Conservation (phyloP, 2,113 vertebrate genomes). For the Psophia crepitans region DNA sequence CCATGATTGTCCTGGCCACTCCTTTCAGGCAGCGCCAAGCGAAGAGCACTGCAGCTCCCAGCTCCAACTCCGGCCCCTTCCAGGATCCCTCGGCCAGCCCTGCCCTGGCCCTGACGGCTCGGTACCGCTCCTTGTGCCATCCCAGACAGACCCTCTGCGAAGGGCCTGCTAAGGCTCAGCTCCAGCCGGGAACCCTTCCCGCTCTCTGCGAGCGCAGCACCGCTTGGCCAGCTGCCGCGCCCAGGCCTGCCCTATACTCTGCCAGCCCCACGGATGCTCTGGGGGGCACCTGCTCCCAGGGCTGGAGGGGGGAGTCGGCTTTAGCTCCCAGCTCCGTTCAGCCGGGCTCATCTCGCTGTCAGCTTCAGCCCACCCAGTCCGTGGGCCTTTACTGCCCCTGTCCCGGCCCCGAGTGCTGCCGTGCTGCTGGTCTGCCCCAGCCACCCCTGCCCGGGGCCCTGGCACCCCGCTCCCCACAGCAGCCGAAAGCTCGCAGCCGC, state of each 20-base stretch:
- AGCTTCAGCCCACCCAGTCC: too few relatives aligned
- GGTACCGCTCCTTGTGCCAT: neutral
- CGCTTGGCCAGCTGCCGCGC: rapidly evolving
- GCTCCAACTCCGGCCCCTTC: neutral
- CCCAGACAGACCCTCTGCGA: neutral
- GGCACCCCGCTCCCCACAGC: neutral
- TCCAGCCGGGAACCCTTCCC: rapidly evolving
- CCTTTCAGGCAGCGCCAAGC: rapidly evolving
- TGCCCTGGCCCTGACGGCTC: too few relatives aligned
- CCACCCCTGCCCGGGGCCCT: neutral
- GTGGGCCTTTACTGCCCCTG: rapidly evolving
- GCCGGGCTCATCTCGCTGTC: neutral
- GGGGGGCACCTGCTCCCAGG: too few relatives aligned
- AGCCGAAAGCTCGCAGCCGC: too few relatives aligned
- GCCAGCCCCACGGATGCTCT: neutral
- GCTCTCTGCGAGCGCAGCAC: neutral
- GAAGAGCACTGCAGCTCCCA: rapidly evolving
- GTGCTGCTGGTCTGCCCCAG: rapidly evolving
- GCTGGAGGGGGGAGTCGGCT: too few relatives aligned
- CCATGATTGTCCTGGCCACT: neutral
- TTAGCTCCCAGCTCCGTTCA: neutral
- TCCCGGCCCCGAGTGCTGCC: too few relatives aligned
- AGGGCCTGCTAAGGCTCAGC: neutral
- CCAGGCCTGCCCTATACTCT: neutral
- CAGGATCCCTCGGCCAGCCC: neutral